These are phyloP conservation scores for Albula goreensis DNA, from an alignment of 2,113 vertebrate species.

Conservation along the genomic window DNA sequence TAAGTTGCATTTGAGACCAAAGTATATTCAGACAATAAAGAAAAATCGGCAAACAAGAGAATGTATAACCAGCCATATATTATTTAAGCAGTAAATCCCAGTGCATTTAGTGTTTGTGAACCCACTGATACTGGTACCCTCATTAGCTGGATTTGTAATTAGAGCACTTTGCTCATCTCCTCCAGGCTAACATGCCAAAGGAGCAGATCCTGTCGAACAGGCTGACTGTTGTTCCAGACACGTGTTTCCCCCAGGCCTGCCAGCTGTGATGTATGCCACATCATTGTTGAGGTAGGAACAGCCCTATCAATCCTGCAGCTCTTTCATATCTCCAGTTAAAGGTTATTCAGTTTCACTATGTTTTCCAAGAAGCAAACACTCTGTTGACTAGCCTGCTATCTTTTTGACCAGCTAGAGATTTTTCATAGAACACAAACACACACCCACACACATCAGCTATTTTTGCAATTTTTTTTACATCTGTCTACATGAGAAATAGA, in stretches of 20 bases:
- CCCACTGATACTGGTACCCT: background rate
- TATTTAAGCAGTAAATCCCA: background rate
- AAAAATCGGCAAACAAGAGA: background rate
- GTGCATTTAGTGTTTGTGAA: background rate
- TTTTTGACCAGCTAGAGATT: background rate
- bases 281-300: background rate
- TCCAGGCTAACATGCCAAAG: background rate
- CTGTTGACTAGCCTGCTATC: background rate
- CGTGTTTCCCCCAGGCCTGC: background rate
- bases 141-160: background rate
- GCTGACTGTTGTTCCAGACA: background rate
- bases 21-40: background rate
- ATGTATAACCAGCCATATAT: background rate
- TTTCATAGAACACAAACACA: too few relatives aligned
- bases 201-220: background rate
- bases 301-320: background rate
- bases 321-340: background rate
- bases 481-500: too few relatives aligned
- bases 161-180: background rate
- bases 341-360: background rate
- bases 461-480: too few relatives aligned
- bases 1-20: background rate
- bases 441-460: too few relatives aligned
- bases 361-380: background rate
- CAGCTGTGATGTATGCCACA: background rate